Evolutionary conservation across 2,113 vertebrate species (phyloP).

Genomic region (Mionectes macconnelli): DNA sequence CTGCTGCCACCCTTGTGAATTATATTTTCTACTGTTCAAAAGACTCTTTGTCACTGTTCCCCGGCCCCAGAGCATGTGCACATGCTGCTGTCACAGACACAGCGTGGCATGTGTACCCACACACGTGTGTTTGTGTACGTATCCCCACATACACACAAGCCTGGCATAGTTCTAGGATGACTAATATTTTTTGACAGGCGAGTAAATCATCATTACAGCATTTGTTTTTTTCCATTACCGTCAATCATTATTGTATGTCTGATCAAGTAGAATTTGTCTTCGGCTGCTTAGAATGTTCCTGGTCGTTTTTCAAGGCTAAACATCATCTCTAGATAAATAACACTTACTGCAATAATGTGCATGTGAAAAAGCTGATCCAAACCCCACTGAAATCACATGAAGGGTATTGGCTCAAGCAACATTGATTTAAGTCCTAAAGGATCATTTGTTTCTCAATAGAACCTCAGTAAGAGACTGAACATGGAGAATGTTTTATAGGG

Average conservation of each 20-base stretch:
- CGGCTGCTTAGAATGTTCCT: conserved; percentile 23
- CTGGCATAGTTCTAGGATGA: not conserved
- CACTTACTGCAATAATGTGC: not conserved
- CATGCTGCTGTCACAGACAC: not conserved
- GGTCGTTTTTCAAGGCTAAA: conserved; percentile 29
- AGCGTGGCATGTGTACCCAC: not conserved
- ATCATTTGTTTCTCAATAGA: conserved; percentile 41
- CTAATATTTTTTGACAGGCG: conserved; percentile 47
- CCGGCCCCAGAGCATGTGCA: not conserved
- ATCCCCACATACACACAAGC: not conserved
- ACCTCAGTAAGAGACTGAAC: not conserved
- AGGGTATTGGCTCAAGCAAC: not conserved
- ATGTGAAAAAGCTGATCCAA: conserved; percentile 5
- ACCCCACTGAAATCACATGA: not conserved
- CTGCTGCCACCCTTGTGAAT: not conserved
- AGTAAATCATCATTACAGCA: conserved; percentile 46
- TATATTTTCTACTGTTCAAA: not conserved
- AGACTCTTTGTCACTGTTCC: not conserved
- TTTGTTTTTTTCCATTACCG: conserved; percentile 54
- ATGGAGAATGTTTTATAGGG: not conserved
- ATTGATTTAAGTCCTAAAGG: conserved; percentile 38
- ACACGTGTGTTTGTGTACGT: not conserved
- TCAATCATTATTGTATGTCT: conserved; percentile 42
- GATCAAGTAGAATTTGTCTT: conserved; percentile 55
- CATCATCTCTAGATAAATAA: conserved; percentile 42